Evolutionary conservation across 1,140 invertebrate species (phyloP).

Genomic region (Drosophila tani): DNA sequence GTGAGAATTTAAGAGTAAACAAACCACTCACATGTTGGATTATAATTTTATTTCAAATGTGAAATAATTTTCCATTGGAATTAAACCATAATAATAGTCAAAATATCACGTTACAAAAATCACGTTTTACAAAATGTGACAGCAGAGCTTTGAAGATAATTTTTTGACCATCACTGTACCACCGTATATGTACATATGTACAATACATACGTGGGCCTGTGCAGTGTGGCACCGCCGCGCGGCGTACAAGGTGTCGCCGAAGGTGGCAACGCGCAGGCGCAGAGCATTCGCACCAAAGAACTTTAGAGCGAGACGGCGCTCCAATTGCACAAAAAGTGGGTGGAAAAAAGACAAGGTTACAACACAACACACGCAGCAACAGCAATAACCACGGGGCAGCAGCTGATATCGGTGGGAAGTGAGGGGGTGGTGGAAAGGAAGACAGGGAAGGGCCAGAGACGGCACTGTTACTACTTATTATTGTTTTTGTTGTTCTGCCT

Average conservation of each 20-base stretch:
- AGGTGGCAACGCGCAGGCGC: constrained; percentile 60
- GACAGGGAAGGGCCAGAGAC: constrained; percentile 39
- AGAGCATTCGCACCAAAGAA: constrained; percentile 7
- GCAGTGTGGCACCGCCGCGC: constrained; percentile 63
- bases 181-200: neutral
- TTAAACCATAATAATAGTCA: neutral
- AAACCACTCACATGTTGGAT: neutral
- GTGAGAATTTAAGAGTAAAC: neutral
- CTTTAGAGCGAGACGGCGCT: constrained; percentile 30
- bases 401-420: constrained; percentile 62
- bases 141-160: neutral
- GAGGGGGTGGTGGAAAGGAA: constrained; percentile 9
- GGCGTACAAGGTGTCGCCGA: constrained; percentile 49
- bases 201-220: constrained; percentile 24
- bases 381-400: constrained; percentile 43
- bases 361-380: constrained; percentile 44
- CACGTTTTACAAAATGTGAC: neutral
- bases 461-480: constrained; percentile 38
- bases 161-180: constrained; percentile 30
- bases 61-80: neutral
- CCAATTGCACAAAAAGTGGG: constrained; percentile 46
- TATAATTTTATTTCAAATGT: neutral
- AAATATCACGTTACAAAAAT: neutral
- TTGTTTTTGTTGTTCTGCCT: constrained; percentile 33
- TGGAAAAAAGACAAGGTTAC: constrained; percentile 73